phyloP scores from a whole-genome alignment of 1,140 invertebrate genomes.

The Scaptomyza pallida region DNA sequence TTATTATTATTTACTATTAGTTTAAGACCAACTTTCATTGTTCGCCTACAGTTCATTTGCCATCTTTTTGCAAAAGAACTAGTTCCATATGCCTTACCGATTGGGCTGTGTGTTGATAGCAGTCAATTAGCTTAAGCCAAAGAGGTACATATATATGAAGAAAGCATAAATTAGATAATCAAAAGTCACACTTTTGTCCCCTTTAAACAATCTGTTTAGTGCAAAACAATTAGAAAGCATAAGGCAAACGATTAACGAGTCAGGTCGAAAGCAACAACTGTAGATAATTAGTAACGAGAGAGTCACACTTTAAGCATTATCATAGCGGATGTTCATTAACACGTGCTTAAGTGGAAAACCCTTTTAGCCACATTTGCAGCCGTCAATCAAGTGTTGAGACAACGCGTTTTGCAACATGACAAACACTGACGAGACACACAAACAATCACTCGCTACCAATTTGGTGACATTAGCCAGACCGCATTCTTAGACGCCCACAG shows the following conservation, averaged over 20 bases:
- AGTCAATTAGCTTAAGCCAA: too few species aligned
- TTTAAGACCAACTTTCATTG: too few species aligned
- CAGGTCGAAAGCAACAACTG: neutral
- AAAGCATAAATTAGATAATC: neutral
- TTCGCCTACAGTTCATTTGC: too few species aligned
- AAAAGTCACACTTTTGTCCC: neutral
- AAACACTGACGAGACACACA: constrained; percentile 25
- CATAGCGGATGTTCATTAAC: neutral
- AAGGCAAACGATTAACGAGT: neutral
- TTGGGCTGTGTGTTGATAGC: too few species aligned
- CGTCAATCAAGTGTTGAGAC: constrained; percentile 15
- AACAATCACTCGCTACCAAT: constrained; percentile 41
- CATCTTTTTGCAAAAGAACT: too few species aligned
- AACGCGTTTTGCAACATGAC: constrained; percentile 6
- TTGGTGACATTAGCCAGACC: constrained; percentile 53
- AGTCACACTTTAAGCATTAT: neutral
- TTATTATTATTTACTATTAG: too few species aligned
- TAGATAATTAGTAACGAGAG: neutral
- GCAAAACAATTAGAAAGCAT: neutral
- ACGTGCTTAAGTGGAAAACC: neutral
- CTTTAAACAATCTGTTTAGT: neutral
- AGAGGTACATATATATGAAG: too few species aligned
- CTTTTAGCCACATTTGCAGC: neutral
- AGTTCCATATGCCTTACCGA: too few species aligned
- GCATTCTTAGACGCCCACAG: constrained; percentile 55